Conservation (phyloP, 2,113 vertebrate genomes). For the Silurus glanis region DNA sequence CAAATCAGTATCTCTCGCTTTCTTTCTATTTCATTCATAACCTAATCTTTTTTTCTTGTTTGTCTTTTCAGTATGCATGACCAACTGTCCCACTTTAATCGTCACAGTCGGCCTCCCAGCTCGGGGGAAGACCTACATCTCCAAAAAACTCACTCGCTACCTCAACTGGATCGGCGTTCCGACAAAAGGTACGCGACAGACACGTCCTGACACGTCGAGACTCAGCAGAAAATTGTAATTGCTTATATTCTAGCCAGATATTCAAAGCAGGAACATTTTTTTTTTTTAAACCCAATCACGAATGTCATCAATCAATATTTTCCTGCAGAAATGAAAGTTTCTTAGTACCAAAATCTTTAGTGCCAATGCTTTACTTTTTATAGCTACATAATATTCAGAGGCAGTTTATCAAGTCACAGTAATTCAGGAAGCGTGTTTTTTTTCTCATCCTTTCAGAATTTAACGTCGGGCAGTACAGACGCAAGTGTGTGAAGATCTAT, state of each 20-base stretch:
- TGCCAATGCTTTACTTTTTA: not conserved
- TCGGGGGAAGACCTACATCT: slow-evolving; percentile 96
- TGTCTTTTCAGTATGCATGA: slow-evolving; percentile 89
- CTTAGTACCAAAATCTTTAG: not conserved
- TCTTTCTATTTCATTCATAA: not conserved
- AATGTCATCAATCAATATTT: not conserved
- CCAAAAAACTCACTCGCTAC: slow-evolving; percentile 97
- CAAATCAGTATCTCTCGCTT: not conserved
- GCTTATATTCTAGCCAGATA: not conserved
- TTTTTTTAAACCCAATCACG: not conserved
- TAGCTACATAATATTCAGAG: not conserved
- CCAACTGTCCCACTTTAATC: slow-evolving; percentile 95
- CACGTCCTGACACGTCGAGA: not conserved
- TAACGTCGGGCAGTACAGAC: slow-evolving; percentile 96
- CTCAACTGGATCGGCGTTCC: slow-evolving; percentile 98
- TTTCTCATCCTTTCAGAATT: slow-evolving; percentile 76
- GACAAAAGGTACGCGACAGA: slow-evolving; percentile 81
- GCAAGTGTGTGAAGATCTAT: slow-evolving; percentile 89
- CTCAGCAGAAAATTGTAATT: not conserved
- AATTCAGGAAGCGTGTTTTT: not conserved
- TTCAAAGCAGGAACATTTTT: not conserved
- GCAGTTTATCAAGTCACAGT: not conserved
- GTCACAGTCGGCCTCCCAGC: slow-evolving; percentile 97
- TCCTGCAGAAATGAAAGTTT: not conserved
- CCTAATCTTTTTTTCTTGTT: not conserved